Base-by-base conservation (phyloP, 2,888 invertebrate species). In the Pharmacophagus antenor region DNA sequence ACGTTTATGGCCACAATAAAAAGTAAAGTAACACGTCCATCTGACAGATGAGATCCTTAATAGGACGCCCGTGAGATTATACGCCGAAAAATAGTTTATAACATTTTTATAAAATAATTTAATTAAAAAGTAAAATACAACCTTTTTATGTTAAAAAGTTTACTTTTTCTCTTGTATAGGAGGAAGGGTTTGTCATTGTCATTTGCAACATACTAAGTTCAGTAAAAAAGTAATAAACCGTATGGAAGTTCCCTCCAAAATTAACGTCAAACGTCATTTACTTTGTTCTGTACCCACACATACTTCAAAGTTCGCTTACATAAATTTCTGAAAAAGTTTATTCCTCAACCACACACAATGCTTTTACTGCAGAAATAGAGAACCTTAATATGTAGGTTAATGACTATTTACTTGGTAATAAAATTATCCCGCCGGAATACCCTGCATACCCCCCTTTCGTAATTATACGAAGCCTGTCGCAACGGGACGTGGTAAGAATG, bases 1-100 rank as follows among this genome's bases (percentile, higher is more conserved):
- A 66, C 63, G 71, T 85, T 87, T 86, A 85, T 82, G 76, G 73
- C 68, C 65, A 76, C 76, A 80, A 85, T 85, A 86, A 88, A 85
- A 85, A 79, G 76, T 82, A 81, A 82, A 83, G 79, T 79, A 85
- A 80, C 82, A 74, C 82, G 82, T 81, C 81, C 85, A 82, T 84
- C 77, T 80, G 74, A 74, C 79, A 76, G 79, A 87, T 85, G 85
- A 84, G 80, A 82, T 81, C 80, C 80, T 74, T 69, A 83, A 82
- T 79, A 73, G 79, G 74, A 71, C 76, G 78, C 77, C 68, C 46
- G 59, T 56, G 49, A 47, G 52, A 63, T 56, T 56, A 52, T 49
- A 48, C 66, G 68, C 63, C 66, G 65, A 66, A 69, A 69, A 70
- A 73, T 65, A 68, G 62, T 67, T 41, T 42, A 52, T 21, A 25